A percentile compares a stretch with the other conserved stretches of the same genome.
Conservation (phyloP, 2,888 invertebrate species). For the Nomada ferruginata region DNA sequence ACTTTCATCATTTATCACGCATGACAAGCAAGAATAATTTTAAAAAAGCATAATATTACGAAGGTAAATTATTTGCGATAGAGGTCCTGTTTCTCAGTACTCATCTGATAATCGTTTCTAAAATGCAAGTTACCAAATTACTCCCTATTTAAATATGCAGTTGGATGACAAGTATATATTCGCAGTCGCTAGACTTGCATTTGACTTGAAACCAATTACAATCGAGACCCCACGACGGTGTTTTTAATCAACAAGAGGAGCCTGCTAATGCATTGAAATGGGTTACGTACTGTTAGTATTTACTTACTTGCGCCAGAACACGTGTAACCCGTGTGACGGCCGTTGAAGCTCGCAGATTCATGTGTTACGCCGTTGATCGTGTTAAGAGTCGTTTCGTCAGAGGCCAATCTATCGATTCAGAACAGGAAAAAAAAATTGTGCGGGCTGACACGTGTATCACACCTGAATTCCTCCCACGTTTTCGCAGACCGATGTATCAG, state of each 20-base stretch:
- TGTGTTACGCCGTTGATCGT: slow-evolving; percentile 46
- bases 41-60: too few relatives aligned
- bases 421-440: slow-evolving; percentile 25
- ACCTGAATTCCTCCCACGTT: neutral
- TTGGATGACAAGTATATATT: too few relatives aligned
- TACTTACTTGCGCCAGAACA: slow-evolving; percentile 26
- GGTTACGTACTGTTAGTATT: slow-evolving; percentile 13
- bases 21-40: too few relatives aligned
- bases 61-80: too few relatives aligned
- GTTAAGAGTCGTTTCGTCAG: slow-evolving; percentile 48
- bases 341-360: slow-evolving; percentile 41
- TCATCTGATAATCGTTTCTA: too few relatives aligned
- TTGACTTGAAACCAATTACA: slow-evolving; percentile 6
- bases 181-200: neutral
- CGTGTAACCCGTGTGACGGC: slow-evolving; percentile 40
- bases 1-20: too few relatives aligned
- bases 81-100: too few relatives aligned
- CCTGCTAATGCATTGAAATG: slow-evolving; percentile 23
- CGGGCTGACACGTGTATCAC: slow-evolving; percentile 26
- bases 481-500: too few relatives aligned
- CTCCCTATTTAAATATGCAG: too few relatives aligned
- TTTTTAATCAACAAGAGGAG: slow-evolving; percentile 16
- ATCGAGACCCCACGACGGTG: slow-evolving; percentile 1
- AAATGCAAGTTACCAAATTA: too few relatives aligned
- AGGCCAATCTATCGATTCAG: slow-evolving; percentile 44